These are phyloP conservation scores for Zingel zingel DNA, from an alignment of 2,113 vertebrate species.

Conservation along the genomic window DNA sequence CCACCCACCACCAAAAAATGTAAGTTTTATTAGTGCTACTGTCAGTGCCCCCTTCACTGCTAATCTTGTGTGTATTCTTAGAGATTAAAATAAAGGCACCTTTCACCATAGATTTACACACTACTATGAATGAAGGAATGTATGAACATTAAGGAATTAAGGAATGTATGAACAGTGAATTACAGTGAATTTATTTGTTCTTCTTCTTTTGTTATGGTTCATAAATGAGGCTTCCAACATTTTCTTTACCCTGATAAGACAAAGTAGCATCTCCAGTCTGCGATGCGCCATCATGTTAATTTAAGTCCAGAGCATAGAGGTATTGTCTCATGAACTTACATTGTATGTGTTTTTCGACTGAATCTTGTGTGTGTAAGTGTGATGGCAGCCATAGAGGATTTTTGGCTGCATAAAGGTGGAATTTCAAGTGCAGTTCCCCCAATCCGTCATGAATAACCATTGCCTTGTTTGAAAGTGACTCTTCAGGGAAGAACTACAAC, in stretches of 20 bases:
- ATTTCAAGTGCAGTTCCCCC: not conserved
- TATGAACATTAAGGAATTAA: not conserved
- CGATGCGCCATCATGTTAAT: not conserved
- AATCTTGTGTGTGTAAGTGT: not conserved
- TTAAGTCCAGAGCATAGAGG: not conserved
- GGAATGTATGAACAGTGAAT: not conserved
- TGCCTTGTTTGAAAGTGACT: constrained; percentile 17
- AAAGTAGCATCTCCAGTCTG: not conserved
- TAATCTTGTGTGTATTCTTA: too few species aligned
- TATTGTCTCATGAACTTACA: not conserved
- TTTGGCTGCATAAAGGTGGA: not conserved
- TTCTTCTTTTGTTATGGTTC: not conserved
- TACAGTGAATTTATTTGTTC: not conserved
- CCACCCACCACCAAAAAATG: too few species aligned
- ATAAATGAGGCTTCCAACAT: not conserved
- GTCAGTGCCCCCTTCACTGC: too few species aligned
- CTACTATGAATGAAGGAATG: not conserved
- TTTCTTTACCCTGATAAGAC: not conserved
- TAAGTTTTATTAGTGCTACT: too few species aligned
- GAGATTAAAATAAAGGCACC: too few species aligned
- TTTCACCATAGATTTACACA: too few species aligned
- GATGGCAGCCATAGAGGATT: not conserved
- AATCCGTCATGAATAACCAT: constrained; percentile 13
- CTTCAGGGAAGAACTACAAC: constrained; percentile 16
- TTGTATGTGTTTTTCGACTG: not conserved